These are phyloP conservation scores for Onychomys arenicola DNA, from an alignment of 2,797 vertebrate species.

Conservation along the genomic window DNA sequence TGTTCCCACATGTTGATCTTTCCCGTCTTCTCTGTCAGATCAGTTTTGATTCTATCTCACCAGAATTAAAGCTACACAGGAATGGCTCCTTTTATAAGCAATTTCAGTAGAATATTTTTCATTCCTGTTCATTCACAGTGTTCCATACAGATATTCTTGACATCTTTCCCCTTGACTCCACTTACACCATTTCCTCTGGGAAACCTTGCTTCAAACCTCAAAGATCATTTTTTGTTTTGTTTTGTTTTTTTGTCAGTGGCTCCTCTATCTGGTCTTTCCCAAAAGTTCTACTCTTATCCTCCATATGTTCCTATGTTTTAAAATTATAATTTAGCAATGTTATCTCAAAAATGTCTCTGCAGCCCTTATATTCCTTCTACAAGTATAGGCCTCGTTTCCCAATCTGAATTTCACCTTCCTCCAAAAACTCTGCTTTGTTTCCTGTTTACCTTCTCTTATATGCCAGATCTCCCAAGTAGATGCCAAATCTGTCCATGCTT, in stretches of 20 bases:
- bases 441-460: background rate
- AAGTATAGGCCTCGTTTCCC: background rate
- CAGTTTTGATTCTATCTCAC: slow-evolving; percentile 12
- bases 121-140: background rate
- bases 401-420: slow-evolving; percentile 16
- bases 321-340: background rate
- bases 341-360: background rate
- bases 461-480: background rate
- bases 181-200: background rate
- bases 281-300: background rate
- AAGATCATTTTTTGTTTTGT: background rate
- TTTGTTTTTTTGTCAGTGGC: background rate
- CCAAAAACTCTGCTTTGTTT: background rate
- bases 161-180: background rate
- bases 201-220: background rate
- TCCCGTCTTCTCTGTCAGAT: background rate
- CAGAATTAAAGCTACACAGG: background rate
- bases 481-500: background rate
- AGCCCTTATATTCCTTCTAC: background rate
- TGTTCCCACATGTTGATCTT: background rate
- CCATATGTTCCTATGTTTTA: background rate
- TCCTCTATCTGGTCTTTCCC: background rate
- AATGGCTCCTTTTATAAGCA: background rate
- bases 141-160: background rate
- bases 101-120: background rate